Evolutionary conservation across 2,113 vertebrate species (phyloP).

Genomic region (Glaucomys volans): DNA sequence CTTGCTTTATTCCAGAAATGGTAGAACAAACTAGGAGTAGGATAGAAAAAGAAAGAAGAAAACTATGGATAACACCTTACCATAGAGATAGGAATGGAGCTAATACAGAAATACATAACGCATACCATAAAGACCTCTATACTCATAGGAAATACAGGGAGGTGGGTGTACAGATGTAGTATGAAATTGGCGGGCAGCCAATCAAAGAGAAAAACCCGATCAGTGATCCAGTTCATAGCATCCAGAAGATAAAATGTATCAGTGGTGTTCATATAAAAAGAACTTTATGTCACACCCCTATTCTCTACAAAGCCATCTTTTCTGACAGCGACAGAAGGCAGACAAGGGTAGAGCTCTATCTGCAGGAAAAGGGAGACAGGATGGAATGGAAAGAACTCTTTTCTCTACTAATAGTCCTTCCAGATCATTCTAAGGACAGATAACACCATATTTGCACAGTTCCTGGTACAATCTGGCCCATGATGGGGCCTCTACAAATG

Average conservation of each 20-base stretch:
- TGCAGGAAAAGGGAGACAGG: background rate
- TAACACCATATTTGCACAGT: background rate
- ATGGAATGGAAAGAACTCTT: background rate
- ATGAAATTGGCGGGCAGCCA: background rate
- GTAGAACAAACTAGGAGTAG: constrained; percentile 2
- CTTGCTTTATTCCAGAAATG: constrained; percentile 38
- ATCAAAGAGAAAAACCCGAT: background rate
- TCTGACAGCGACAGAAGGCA: background rate
- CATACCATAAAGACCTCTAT: background rate
- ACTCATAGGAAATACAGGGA: background rate
- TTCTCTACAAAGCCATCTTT: background rate
- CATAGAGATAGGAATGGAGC: background rate
- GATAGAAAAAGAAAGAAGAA: constrained; percentile 29
- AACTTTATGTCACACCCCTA: background rate
- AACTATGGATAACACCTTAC: background rate
- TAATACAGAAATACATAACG: background rate
- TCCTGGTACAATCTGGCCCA: background rate
- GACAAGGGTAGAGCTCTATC: background rate
- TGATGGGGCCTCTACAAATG: background rate
- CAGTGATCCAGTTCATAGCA: background rate
- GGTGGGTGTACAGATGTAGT: background rate
- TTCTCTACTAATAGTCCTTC: background rate
- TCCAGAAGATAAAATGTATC: background rate
- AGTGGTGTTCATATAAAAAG: background rate
- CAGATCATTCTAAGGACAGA: background rate